phyloP scores from a whole-genome alignment of 2,113 vertebrate genomes.

The Hystrix brachyura region DNA sequence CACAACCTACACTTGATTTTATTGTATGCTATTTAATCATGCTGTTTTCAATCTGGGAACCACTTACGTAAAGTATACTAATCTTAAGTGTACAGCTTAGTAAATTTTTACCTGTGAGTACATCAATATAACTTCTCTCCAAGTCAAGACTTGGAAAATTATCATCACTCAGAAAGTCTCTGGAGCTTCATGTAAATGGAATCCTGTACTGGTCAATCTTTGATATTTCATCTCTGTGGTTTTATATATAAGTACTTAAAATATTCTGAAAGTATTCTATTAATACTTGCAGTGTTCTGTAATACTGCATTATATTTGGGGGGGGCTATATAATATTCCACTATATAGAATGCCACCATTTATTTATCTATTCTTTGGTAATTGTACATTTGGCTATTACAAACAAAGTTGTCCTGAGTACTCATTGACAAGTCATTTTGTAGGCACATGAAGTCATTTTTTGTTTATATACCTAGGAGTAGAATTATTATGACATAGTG shows the following conservation, averaged over 20 bases:
- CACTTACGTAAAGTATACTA: background rate
- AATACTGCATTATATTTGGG: background rate
- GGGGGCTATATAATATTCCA: background rate
- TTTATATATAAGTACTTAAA: background rate
- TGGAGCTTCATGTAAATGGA: background rate
- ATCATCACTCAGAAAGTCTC: background rate
- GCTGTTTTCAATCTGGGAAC: background rate
- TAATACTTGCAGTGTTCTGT: background rate
- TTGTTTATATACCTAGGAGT: background rate
- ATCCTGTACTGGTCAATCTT: background rate
- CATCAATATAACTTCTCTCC: background rate
- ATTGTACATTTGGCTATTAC: background rate
- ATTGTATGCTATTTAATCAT: background rate
- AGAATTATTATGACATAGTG: background rate
- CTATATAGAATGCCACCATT: background rate
- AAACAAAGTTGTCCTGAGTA: background rate
- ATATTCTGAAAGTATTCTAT: background rate
- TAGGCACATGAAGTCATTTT: background rate
- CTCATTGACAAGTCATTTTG: background rate
- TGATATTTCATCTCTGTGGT: background rate
- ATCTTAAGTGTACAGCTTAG: background rate
- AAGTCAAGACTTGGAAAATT: slow-evolving; percentile 18
- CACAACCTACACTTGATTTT: background rate
- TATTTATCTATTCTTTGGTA: background rate
- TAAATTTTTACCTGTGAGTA: background rate